phyloP scores from a whole-genome alignment of 1,140 invertebrate species.

The Drosophila melanogaster region DNA sequence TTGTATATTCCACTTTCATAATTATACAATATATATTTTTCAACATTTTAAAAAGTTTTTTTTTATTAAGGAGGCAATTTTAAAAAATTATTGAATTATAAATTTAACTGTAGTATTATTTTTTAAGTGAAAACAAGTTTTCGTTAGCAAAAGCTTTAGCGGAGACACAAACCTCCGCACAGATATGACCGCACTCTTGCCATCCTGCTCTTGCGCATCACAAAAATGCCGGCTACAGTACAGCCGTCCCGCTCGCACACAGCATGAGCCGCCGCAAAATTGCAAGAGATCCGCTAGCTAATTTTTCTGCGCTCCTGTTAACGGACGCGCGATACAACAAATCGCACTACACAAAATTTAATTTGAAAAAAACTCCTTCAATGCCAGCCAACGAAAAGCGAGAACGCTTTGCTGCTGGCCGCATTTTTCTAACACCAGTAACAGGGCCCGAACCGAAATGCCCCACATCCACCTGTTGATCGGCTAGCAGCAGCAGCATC shows the following conservation, averaged over 20 bases:
- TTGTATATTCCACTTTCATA: too few relatives aligned
- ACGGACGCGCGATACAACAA: constrained; percentile 81
- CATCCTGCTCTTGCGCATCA: constrained; percentile 8
- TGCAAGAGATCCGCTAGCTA: constrained; percentile 29
- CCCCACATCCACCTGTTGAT: constrained; percentile 27
- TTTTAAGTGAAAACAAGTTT: background rate
- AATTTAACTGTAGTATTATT: background rate
- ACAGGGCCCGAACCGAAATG: background rate
- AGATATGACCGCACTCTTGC: background rate
- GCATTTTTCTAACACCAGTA: constrained; percentile 41
- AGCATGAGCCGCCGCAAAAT: constrained; percentile 31
- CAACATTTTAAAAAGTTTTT: too few relatives aligned
- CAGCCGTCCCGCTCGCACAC: constrained; percentile 23
- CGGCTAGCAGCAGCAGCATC: background rate
- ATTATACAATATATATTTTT: too few relatives aligned
- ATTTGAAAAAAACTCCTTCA: constrained; percentile 45
- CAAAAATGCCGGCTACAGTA: constrained; percentile 1
- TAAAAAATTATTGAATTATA: background rate
- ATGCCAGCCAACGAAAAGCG: constrained; percentile 35
- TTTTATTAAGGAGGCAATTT: background rate
- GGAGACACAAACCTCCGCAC: constrained; percentile 9
- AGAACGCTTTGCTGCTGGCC: constrained; percentile 51
- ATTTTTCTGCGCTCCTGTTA: constrained; percentile 62
- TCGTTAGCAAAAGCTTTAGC: constrained; percentile 11
- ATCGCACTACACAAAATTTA: constrained; percentile 75